Conservation (phyloP, 2,113 vertebrate genomes). For the Pavo muticus region DNA sequence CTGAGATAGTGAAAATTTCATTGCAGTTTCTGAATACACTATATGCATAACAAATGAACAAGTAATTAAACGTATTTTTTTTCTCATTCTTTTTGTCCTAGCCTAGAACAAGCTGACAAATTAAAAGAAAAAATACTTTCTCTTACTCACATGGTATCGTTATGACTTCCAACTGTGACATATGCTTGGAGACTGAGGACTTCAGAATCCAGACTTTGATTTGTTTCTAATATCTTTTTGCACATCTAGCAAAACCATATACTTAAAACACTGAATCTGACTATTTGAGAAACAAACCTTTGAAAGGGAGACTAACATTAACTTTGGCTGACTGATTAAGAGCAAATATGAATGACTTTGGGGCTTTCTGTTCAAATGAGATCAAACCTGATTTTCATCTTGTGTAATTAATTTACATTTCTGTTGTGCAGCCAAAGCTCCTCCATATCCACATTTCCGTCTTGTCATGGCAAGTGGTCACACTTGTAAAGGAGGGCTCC, state of each 20-base stretch:
- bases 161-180: background rate
- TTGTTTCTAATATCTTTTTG: background rate
- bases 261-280: background rate
- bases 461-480: background rate
- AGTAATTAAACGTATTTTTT: conserved; percentile 9
- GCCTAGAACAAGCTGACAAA: background rate
- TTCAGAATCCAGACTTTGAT: background rate
- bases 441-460: background rate
- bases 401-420: background rate
- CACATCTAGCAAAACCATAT: background rate
- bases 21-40: conserved; percentile 13
- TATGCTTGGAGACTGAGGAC: background rate
- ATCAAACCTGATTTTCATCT: background rate
- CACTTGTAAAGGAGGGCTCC: background rate
- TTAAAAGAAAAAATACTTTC: background rate
- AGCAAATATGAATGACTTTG: background rate
- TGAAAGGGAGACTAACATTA: background rate
- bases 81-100: background rate
- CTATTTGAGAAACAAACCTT: background rate
- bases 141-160: background rate
- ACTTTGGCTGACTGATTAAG: background rate
- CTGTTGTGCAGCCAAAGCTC: rapidly evolving
- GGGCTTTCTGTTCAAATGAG: background rate
- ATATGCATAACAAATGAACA: conserved; percentile 15
- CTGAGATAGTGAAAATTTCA: conserved; percentile 43